A percentile compares a stretch with the other conserved stretches of the same genome.
phyloP scores from a whole-genome alignment of 1,140 invertebrate species.

The Drosophila subobscura region DNA sequence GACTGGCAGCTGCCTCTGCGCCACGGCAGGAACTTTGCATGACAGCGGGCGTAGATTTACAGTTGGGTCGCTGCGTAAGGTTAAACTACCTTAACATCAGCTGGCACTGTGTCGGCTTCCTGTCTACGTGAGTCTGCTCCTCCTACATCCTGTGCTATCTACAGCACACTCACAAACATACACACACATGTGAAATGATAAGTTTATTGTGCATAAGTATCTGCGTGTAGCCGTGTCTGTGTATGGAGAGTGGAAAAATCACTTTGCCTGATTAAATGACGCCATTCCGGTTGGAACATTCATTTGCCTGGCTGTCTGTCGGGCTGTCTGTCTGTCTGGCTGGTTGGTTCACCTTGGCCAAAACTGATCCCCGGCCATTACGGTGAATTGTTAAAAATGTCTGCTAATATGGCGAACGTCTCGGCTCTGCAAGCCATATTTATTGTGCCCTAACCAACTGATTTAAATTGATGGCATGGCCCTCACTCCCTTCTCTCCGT shows the following conservation, averaged over 20 bases:
- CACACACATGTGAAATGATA: slow-evolving; percentile 61
- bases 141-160: slow-evolving; percentile 10
- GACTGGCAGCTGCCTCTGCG: no score
- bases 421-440: slow-evolving; percentile 51
- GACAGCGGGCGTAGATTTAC: slow-evolving; percentile 71
- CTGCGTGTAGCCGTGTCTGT: slow-evolving; percentile 11
- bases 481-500: slow-evolving; percentile 18
- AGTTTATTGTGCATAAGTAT: slow-evolving; percentile 47
- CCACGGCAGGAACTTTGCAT: slow-evolving; percentile 65
- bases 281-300: slow-evolving; percentile 51
- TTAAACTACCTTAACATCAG: slow-evolving; percentile 71
- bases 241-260: slow-evolving; percentile 53
- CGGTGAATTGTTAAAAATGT: slow-evolving; percentile 75
- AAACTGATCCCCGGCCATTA: slow-evolving; percentile 61
- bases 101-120: slow-evolving; percentile 63
- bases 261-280: slow-evolving; percentile 81
- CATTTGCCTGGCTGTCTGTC: slow-evolving; percentile 21
- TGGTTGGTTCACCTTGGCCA: slow-evolving; percentile 48
- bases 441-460: slow-evolving; percentile 67
- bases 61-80: slow-evolving; percentile 70
- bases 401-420: slow-evolving; percentile 61
- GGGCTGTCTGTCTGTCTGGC: background rate
- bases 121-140: slow-evolving; percentile 47
- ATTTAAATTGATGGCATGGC: slow-evolving; percentile 71
- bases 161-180: slow-evolving; percentile 15